phyloP scores from a whole-genome alignment of 2,888 invertebrate species.

The Sympetrum striolatum region DNA sequence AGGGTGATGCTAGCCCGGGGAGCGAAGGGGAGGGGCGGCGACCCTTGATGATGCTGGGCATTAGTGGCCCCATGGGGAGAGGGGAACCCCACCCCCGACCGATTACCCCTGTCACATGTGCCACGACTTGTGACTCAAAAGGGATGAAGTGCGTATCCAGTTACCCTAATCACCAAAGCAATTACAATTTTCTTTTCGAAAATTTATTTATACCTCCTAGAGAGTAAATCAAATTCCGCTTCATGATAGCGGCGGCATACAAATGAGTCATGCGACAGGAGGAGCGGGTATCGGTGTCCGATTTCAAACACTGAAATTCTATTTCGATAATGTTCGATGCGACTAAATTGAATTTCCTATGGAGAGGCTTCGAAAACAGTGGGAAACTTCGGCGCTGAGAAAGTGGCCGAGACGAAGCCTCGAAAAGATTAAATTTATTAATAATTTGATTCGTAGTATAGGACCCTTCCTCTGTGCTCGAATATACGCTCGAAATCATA shows the following conservation, averaged over 20 bases:
- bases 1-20: background rate
- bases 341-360: too few relatives aligned
- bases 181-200: background rate
- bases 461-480: too few relatives aligned
- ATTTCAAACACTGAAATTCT: background rate
- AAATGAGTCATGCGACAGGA: background rate
- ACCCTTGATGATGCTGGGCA: background rate
- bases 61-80: background rate
- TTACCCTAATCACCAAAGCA: background rate
- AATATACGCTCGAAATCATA: too few relatives aligned
- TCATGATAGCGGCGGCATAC: background rate
- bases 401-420: too few relatives aligned
- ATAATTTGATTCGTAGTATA: too few relatives aligned
- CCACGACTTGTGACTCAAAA: background rate
- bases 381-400: too few relatives aligned
- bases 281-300: background rate
- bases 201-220: background rate
- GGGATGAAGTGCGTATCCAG: background rate
- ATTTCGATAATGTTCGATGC: background rate
- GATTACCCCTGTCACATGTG: background rate
- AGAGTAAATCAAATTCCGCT: background rate
- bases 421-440: too few relatives aligned
- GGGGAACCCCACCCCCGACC: background rate
- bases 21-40: background rate
- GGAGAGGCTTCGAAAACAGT: too few relatives aligned